Base-by-base conservation (phyloP, 2,797 vertebrate genomes). In the Pangasius sanitwongsei region DNA sequence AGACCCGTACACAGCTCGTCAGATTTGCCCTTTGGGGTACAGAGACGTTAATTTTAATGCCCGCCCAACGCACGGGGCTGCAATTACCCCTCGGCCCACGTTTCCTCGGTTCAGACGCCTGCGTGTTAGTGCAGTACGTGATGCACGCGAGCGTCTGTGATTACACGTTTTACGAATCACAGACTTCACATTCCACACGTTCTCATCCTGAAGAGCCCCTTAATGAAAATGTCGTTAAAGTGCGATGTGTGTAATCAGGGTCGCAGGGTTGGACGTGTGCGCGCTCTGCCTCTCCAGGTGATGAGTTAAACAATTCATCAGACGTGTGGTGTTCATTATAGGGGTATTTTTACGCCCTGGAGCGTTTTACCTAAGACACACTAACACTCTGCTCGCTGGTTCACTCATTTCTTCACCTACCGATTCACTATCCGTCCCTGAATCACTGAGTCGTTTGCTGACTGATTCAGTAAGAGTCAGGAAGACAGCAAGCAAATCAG, bases 1-100 rank as follows among this genome's bases (percentile, higher is more conserved):
- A 89, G 72, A 92, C 28, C 86, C 86, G 74, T 89, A 93, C 92
- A 91, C 92, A 88, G 8, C 61, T 75, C 67, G 85, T 67, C 25
- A 83, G 86, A 61, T 61, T 75, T 91, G 37, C 88, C 92, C 92
- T 72, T 74, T 57, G 90, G 92, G 86, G 83, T 88, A 77, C 31
- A 63, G 23, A 85, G 78, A 69, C 82, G 91, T 87, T 80, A 1
- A 2, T 92, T 89, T 90, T 83, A 78, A 90, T 85, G 67, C 77
- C 87, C 83, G 91, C 87, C 67, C 81, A 7, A 25, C 28, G 63
- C 74, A 65, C 85, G 59, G 86, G 80, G 57, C 81, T 63, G 80
- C 59, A 65, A 50, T 84, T 84, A 84, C 44, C 41, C 61, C 15
- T 41, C 34, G 11, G 55, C 80, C 55, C 55, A 61, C 31, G 1